Base-by-base conservation (phyloP, 2,113 vertebrate genomes). In the Oophaga pumilio region DNA sequence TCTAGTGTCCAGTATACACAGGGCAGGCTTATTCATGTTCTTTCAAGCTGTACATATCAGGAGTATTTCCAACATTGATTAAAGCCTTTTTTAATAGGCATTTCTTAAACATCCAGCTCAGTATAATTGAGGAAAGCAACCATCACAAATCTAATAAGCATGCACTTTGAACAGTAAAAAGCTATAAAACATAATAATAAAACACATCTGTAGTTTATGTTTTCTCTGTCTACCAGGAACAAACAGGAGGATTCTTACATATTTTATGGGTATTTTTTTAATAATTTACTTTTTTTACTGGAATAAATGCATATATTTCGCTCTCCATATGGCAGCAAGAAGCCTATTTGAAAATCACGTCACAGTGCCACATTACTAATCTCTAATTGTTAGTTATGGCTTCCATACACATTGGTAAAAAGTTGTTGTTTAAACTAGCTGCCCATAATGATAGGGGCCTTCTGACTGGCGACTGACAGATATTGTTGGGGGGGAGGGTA, bases 161-260 rank as follows among this genome's bases (percentile, higher is more conserved):
- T 62, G 28, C 50, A 56, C 62, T 86, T 86, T 86, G 76, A 56
- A 86, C 76, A 77, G 74, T 86, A 52, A 17, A 79, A 79, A 79
- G 76, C 74, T 79, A 78, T 79, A 86, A 86, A 86, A 86, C 76
- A 86, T 28, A n/a, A 52, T 69, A 86, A 86, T 86, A 86, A 86
- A 86, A 79, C 62, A 69, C 62, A 64, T 80, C 50, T 52, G 73
- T 26, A 64, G 76, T 57, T 86, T 86, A 7, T 78, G 60, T 78
- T 79, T 86, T 85, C 20, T 69, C 33, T 83, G 28, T 81, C 10
- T 81, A 66, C 49, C 33, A 24, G 12, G 62, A 6, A 52, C 6
- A 64, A 14, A 82, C 24, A 59, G 4, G 4, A 33, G 24, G 43
- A 10, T 74, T 22, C 71, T 22, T 14, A 73, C 8, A 43, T 43